A percentile compares a stretch with the other conserved stretches of the same genome.
phyloP scores from a whole-genome alignment of 2,113 vertebrate genomes.

The Myotis lucifugus region DNA sequence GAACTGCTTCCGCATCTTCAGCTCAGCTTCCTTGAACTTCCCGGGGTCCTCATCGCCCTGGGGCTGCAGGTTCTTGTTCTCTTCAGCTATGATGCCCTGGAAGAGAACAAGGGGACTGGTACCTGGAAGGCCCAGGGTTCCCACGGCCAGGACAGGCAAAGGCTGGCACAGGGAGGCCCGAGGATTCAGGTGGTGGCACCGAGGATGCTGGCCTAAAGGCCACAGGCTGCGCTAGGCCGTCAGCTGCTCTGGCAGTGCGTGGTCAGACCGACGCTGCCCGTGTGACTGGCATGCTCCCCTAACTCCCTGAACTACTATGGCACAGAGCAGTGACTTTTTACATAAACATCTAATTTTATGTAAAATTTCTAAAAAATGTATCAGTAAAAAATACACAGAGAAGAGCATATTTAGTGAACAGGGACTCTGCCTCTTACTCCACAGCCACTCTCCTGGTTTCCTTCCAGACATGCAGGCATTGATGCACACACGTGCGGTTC shows the following conservation, averaged over 20 bases:
- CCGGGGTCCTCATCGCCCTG: slow-evolving; percentile 94
- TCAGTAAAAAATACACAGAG: not conserved
- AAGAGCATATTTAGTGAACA: not conserved
- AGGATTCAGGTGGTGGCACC: not conserved
- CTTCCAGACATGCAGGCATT: not conserved
- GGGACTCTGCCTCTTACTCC: not conserved
- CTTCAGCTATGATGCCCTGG: slow-evolving; percentile 98
- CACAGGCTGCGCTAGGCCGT: not conserved
- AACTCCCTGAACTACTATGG: not conserved
- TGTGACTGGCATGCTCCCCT: not conserved
- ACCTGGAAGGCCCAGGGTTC: not conserved
- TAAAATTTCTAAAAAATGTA: not conserved
- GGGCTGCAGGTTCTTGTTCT: slow-evolving; percentile 91
- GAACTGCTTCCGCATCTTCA: slow-evolving; percentile 97
- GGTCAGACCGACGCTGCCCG: not conserved
- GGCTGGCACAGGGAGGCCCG: not conserved
- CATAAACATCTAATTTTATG: not conserved
- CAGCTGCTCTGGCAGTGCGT: not conserved
- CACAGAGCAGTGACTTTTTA: not conserved
- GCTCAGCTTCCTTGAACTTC: slow-evolving; percentile 96
- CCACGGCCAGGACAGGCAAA: not conserved
- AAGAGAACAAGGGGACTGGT: not conserved
- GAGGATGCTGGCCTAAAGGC: not conserved
- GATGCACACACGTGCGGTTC: rapidly evolving
- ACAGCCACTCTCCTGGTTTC: no score